These are phyloP conservation scores for human (Homo sapiens) DNA, from an alignment of 2,113 vertebrate genomes.

Conservation along the genomic window GRCh38 chr7:74294501-74295000, in stretches of 20 bases:
- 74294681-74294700: not conserved
- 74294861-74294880: not conserved
- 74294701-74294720: not conserved
- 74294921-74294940: not conserved
- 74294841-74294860: not conserved
- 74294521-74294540: not conserved
- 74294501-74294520: too few relatives aligned
- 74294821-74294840: too few relatives aligned
- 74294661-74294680: not conserved
- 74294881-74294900: not conserved
- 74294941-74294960: not conserved
- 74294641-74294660: too few relatives aligned
- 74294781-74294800: not conserved
- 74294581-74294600: not conserved
- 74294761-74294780: not conserved
- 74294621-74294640: not conserved
- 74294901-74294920: too few relatives aligned
- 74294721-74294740: not conserved
- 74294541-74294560: not conserved
- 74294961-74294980: too few relatives aligned
- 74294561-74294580: not conserved
- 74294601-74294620: too few relatives aligned
- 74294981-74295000: too few relatives aligned
- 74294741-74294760: not conserved
- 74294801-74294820: not conserved